Evolutionary conservation across 2,797 vertebrate genomes (phyloP), one percentile per base, ranked within the genome.

Genomic region (Geotrypetes seraphini): DNA sequence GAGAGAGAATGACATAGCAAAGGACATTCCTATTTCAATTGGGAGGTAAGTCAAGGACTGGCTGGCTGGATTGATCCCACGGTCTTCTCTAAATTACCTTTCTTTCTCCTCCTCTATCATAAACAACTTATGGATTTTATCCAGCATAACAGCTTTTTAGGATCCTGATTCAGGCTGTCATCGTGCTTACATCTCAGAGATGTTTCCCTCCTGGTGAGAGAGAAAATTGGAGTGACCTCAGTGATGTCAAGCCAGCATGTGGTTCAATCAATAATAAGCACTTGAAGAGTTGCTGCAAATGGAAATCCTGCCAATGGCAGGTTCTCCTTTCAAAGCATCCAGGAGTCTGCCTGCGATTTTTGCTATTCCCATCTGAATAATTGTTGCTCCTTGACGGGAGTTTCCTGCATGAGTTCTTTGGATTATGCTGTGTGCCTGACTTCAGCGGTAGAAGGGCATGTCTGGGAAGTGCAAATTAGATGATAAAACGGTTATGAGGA

Each of bases 1-100:
- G n/a, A n/a, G n/a, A n/a, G n/a, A n/a, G n/a, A 33, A 60, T 53
- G 31, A n/a, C 23, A 39, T 30, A 26, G 16, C 37, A 42, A 56
- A 25, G 2, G 60, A 52, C 51, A 11, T 44, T n/a, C n/a, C 18
- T 12, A 28, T 35, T 31, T 33, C 15, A 26, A 33, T 22, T 38
- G 10, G 28, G 17, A 42, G 29, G 47, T 54, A 21, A 33, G 19
- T 31, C 44, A 0, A 35, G 3, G 9, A 28, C n/a, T n/a, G 9
- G 18, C 43, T 41, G 25, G 28, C 28, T 14, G 23, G 51, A 12
- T 46, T 4, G 39, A 30, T 26, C 22, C 36, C 28, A 35, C 7
- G 47, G 50, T 34, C 51, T 29, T 34, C 36, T 25, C 28, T 33
- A 27, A 27, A 45, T 10, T 1, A 10, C 2, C 7, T n/a, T 0